A percentile compares a stretch with the other conserved stretches of the same genome.
Conservation (phyloP, 30 jellyfish, hydroid and myxozoan species). For the Aurelia sp. region DNA sequence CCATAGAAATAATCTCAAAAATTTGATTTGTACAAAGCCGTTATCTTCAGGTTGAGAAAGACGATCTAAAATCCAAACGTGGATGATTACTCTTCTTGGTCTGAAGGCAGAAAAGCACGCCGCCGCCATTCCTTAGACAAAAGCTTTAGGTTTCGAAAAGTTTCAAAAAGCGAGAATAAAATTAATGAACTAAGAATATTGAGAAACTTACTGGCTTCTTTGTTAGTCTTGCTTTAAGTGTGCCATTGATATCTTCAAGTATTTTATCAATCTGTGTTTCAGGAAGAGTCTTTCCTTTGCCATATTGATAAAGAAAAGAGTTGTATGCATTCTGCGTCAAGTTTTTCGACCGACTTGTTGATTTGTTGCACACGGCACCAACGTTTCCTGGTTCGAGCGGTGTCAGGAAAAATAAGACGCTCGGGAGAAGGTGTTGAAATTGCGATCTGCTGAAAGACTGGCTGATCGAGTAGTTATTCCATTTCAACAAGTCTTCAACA, state of each 20-base stretch:
- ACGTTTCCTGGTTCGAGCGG: slow-evolving; percentile 63
- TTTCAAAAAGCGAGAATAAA: too few species aligned
- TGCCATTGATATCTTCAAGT: slow-evolving; percentile 58
- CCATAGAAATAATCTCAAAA: too few species aligned
- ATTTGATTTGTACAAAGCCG: too few species aligned
- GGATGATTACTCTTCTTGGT: too few species aligned
- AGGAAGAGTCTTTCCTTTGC: slow-evolving; percentile 32
- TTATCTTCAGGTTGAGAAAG: too few species aligned
- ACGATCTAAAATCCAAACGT: too few species aligned
- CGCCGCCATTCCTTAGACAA: too few species aligned
- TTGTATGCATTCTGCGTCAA: slow-evolving; percentile 43
- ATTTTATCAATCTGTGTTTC: slow-evolving; percentile 49
- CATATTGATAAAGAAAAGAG: slow-evolving; percentile 46
- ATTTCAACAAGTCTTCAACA: slow-evolving; percentile 30
- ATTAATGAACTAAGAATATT: neutral
- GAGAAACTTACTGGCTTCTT: slow-evolving; percentile 62
- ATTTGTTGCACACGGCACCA: slow-evolving; percentile 87
- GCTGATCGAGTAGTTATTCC: slow-evolving; percentile 16
- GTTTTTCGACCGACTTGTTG: slow-evolving; percentile 32
- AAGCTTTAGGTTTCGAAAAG: too few species aligned
- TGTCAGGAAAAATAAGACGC: slow-evolving; percentile 51
- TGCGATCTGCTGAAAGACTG: slow-evolving; percentile 25
- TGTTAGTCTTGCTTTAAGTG: slow-evolving; percentile 38
- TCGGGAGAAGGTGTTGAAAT: slow-evolving; percentile 37
- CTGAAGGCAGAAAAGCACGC: too few species aligned